These are phyloP conservation scores for Tethya wilhelma DNA, from an alignment of 37 sponge, comb jelly and placozoan species.

Conservation along the genomic window DNA sequence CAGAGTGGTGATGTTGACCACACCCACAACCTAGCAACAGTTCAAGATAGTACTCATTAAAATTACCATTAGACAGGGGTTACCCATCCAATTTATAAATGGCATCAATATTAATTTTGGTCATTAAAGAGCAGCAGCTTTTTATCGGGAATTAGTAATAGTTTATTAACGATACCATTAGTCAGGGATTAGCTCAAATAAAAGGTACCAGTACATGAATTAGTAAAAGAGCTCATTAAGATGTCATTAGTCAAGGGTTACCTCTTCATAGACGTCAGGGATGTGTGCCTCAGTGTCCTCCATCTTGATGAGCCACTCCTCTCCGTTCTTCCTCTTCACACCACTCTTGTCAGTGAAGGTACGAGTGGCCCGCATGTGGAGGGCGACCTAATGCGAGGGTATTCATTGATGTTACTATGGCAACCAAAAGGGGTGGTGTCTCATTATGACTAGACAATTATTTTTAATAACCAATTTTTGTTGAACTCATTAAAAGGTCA, in stretches of 20 bases:
- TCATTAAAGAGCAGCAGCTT: no score
- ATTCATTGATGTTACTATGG: not conserved
- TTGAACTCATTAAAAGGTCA: no score
- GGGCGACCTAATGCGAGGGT: slow-evolving; percentile 73
- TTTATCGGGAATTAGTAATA: no score
- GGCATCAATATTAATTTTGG: no score
- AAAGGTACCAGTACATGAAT: no score
- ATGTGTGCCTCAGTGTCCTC: slow-evolving; percentile 99
- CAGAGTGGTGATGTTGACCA: slow-evolving; percentile 94
- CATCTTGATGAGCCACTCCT: slow-evolving; percentile 99
- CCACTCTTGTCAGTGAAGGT: slow-evolving; percentile 89
- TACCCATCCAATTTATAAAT: not conserved
- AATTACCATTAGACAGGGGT: not conserved
- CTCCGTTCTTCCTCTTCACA: slow-evolving; percentile 93
- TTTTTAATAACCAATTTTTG: no score
- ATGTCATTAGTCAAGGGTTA: slow-evolving; percentile 3
- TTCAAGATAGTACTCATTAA: not conserved
- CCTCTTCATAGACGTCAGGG: slow-evolving; percentile 98
- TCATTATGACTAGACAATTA: no score
- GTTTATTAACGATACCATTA: no score
- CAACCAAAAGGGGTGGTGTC: not conserved
- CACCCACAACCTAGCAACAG: slow-evolving; percentile 41
- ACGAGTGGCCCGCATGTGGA: slow-evolving; percentile 93
- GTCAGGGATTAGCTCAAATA: no score
- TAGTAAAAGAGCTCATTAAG: no score